These are phyloP conservation scores for Ondatra zibethicus DNA, from an alignment of 2,113 vertebrate species.

Conservation along the genomic window DNA sequence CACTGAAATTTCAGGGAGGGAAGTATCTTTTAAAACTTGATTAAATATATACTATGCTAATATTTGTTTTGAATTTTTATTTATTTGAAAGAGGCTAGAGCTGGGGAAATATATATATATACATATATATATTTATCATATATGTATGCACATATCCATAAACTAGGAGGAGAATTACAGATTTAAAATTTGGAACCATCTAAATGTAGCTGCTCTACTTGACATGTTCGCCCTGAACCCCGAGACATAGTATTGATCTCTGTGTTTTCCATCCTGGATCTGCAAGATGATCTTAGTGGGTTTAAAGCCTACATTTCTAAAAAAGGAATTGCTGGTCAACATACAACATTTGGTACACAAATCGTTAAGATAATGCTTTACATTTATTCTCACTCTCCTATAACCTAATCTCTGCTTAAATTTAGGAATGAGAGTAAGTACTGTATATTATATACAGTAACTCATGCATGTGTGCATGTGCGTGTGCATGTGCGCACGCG, in stretches of 20 bases:
- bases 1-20: neutral
- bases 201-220: no score
- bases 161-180: neutral
- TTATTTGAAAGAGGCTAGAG: neutral
- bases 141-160: rapidly evolving
- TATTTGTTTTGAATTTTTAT: neutral
- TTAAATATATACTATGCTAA: neutral
- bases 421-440: neutral
- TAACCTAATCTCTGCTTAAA: neutral
- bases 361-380: neutral
- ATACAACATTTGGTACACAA: neutral
- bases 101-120: neutral
- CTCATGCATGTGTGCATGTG: no score
- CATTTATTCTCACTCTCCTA: neutral
- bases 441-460: neutral
- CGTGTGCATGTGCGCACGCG: no score
- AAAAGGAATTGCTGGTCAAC: neutral
- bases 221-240: no score
- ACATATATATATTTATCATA: neutral
- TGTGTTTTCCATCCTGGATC: neutral
- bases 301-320: neutral
- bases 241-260: neutral
- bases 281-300: neutral
- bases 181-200: neutral
- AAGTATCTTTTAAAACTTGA: neutral